Evolutionary conservation across 2,888 invertebrate species (phyloP).

Genomic region (Allacma fusca): DNA sequence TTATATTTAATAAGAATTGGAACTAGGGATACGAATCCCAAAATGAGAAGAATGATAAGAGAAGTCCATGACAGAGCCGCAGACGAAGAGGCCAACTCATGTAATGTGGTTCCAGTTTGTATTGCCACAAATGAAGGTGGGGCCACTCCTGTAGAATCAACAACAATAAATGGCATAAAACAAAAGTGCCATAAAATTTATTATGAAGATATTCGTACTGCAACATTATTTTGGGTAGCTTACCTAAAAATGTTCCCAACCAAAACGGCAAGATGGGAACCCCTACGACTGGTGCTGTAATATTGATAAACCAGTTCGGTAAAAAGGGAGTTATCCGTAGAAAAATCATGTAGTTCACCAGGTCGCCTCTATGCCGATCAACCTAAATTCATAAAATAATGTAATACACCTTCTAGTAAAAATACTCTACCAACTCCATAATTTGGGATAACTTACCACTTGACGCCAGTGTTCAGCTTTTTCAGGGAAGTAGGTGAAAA

Average conservation of each 20-base stretch:
- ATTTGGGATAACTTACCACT: slow-evolving; percentile 73
- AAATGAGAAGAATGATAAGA: slow-evolving; percentile 77
- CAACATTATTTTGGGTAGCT: slow-evolving; percentile 63
- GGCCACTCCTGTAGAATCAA: slow-evolving; percentile 76
- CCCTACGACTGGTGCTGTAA: slow-evolving; percentile 95
- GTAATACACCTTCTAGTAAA: slow-evolving; percentile 34
- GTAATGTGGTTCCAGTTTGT: slow-evolving; percentile 95
- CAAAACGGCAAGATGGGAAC: slow-evolving; percentile 93
- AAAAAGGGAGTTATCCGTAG: slow-evolving; percentile 95
- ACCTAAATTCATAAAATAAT: slow-evolving; percentile 64
- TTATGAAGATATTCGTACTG: no score
- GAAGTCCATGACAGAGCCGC: slow-evolving; percentile 90
- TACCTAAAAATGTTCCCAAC: slow-evolving; percentile 92
- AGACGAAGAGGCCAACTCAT: slow-evolving; percentile 86
- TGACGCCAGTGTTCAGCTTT: slow-evolving; percentile 84
- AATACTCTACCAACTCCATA: no score
- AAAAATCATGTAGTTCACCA: slow-evolving; percentile 96
- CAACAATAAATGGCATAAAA: no score
- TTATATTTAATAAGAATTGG: slow-evolving; percentile 87
- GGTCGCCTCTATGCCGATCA: slow-evolving; percentile 81
- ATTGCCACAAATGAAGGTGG: slow-evolving; percentile 98
- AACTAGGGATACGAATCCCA: slow-evolving; percentile 83
- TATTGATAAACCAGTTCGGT: slow-evolving; percentile 99
- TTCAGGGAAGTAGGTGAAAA: slow-evolving; percentile 87
- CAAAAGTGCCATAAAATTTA: no score